Base-by-base conservation (phyloP, 2,113 vertebrate species). In the Eudyptes chrysolophus region DNA sequence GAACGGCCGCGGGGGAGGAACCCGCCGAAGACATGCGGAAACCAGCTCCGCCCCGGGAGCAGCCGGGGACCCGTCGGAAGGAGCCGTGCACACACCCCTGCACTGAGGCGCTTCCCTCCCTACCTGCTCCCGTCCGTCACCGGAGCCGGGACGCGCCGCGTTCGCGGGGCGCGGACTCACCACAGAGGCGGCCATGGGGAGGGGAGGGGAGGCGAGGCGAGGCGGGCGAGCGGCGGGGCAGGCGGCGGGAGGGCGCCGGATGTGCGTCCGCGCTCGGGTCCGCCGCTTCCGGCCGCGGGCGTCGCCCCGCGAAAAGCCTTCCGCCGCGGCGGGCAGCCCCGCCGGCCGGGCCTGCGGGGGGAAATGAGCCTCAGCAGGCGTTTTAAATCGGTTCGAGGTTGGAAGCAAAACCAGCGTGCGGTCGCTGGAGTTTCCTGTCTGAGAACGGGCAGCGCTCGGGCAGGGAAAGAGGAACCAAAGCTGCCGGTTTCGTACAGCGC, bases 121-220 rank as follows among this genome's bases (percentile, higher is more conserved):
- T 6, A 7, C 24, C 54, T 34, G 32, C 4, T 8, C 18, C 38
- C 38, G 3, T 11, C 52, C 36, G 13, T 5, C 88, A 15, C 32
- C 13, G 19, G 13, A 7, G 44, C 44, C 68, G 11, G 44, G 16
- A 20, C 74, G 29, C 60, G 30, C 64, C 40, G 40, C 60, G 25
- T 4, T 19, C 21, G 42, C 54, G 54, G 27, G 16, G 29, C 60
- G 30, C 64, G 10, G 6, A 92, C 92, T 95, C 87, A 96, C 93
- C 93, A 95, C 87, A 0, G 93, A 81, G 29, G 93, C 87, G n/a
- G 93, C 95, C 95, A 96, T 93, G 54, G 6, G 26, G 55, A 32
- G 22, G 55, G 27, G 34, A 22, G 54, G 6, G 38, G 55, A 32
- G 22, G 55, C 27, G 34, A 17, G 30, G n/a, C 46, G 40, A 42